phyloP scores from a whole-genome alignment of 2,113 vertebrate genomes.

The Python bivittatus region DNA sequence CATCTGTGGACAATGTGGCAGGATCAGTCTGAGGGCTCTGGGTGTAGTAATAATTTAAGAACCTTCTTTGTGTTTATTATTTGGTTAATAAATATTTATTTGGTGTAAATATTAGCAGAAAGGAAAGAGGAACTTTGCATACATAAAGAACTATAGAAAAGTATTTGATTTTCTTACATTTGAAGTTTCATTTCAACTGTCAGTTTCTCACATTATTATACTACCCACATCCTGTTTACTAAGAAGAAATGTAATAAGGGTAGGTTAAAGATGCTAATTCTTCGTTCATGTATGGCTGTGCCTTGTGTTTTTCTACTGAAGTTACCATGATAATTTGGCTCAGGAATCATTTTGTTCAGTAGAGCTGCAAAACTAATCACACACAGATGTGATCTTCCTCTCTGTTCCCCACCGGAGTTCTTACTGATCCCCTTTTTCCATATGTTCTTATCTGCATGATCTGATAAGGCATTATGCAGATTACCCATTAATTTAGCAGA shows the following conservation, averaged over 20 bases:
- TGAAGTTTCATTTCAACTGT: not conserved
- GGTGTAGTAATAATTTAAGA: not conserved
- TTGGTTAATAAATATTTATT: not conserved
- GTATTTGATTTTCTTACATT: not conserved
- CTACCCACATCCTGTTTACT: not conserved
- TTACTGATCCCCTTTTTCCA: not conserved
- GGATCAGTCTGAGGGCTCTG: not conserved
- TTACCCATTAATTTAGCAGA: not conserved
- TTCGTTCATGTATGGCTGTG: not conserved
- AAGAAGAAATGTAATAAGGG: not conserved
- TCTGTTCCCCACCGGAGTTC: not conserved
- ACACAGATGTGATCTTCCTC: not conserved
- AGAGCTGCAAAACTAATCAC: not conserved
- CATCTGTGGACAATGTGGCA: not conserved
- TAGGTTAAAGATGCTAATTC: not conserved
- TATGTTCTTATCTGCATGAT: not conserved
- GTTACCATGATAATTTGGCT: not conserved
- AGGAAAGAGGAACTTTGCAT: not conserved
- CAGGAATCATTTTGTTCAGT: no score
- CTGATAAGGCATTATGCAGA: not conserved
- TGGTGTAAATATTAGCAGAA: not conserved
- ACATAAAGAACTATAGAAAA: not conserved
- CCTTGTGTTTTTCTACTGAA: not conserved
- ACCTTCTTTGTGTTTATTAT: not conserved
- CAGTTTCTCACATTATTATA: not conserved